Conservation (phyloP, 2,888 invertebrate species). For the Cantharis nigra region DNA sequence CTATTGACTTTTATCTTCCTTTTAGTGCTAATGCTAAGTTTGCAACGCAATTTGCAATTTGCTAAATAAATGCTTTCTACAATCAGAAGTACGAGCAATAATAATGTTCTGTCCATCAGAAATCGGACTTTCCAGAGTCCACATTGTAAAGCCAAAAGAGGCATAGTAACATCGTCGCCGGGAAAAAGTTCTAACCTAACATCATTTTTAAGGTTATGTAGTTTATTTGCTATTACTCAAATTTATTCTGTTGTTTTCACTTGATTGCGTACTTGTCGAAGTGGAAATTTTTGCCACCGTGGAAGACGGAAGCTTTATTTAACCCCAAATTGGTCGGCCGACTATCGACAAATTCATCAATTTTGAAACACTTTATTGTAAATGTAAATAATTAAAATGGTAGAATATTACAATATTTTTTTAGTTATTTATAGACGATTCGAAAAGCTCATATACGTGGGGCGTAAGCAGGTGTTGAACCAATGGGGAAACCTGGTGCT, state of each 20-base stretch:
- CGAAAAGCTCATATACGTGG: constrained; percentile 25
- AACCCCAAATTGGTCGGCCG: background rate
- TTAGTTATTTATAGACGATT: constrained; percentile 2
- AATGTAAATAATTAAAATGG: constrained; percentile 7
- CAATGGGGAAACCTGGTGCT: constrained; percentile 38
- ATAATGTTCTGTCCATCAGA: background rate
- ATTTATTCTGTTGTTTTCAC: background rate
- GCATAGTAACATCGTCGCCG: too few relatives aligned
- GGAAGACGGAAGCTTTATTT: background rate
- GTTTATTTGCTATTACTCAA: background rate
- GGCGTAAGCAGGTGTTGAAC: constrained; percentile 42
- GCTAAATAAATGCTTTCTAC: background rate
- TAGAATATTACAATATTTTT: background rate
- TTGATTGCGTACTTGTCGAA: background rate
- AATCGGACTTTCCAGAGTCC: background rate
- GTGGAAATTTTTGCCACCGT: background rate
- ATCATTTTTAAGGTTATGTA: background rate
- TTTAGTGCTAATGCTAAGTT: background rate
- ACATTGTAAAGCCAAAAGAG: background rate
- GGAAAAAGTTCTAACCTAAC: background rate
- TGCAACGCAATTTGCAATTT: background rate
- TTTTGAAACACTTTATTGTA: background rate
- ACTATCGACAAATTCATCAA: background rate
- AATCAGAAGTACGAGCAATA: too few relatives aligned
- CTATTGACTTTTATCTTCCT: background rate